Conservation (phyloP, 2,113 vertebrate species). For the Mionectes macconnelli region DNA sequence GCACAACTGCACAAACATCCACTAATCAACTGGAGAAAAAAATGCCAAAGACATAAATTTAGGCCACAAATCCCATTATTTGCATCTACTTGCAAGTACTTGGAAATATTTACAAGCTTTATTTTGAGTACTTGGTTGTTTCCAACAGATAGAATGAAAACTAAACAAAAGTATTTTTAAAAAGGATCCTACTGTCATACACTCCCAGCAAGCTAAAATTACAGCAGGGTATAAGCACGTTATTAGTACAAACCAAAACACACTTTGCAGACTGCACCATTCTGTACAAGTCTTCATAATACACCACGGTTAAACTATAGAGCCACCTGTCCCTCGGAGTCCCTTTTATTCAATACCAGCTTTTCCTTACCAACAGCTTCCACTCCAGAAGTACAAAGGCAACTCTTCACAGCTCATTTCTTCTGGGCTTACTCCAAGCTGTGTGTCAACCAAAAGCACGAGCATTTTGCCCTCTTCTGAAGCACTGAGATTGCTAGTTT, state of each 20-base stretch:
- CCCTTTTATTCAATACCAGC: not conserved
- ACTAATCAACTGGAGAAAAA: not conserved
- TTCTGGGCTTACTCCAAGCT: not conserved
- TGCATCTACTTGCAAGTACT: not conserved
- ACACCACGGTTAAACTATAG: not conserved
- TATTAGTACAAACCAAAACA: not conserved
- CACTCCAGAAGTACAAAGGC: conserved; percentile 15
- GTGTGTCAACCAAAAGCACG: not conserved
- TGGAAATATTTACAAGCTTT: not conserved
- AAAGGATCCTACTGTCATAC: not conserved
- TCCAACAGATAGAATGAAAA: not conserved
- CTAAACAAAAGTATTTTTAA: not conserved
- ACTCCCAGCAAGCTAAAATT: not conserved
- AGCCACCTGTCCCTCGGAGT: not conserved
- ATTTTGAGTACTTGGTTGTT: not conserved
- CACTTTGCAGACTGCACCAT: not conserved
- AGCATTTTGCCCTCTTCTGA: conserved; percentile 3
- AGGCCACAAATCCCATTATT: not conserved
- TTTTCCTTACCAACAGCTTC: not conserved
- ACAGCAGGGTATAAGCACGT: not conserved
- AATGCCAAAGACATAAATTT: not conserved
- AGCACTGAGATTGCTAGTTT: conserved; percentile 30
- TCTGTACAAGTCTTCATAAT: not conserved
- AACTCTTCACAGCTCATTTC: not conserved
- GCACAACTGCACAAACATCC: not conserved